These are phyloP conservation scores for Rhombomys opimus DNA, from an alignment of 2,113 vertebrate genomes.

Conservation along the genomic window DNA sequence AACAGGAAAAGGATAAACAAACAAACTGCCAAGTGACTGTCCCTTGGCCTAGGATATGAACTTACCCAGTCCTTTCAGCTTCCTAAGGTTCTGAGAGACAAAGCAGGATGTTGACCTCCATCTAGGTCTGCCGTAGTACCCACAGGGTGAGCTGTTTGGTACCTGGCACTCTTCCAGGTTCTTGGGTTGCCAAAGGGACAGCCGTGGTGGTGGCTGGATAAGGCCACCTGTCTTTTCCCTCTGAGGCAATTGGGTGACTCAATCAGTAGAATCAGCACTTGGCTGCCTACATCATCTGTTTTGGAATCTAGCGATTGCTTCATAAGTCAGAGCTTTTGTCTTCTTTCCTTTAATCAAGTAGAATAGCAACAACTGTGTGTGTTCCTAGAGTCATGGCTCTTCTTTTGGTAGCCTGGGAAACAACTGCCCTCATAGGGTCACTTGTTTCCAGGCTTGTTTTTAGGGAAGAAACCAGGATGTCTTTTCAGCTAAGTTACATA, in stretches of 20 bases:
- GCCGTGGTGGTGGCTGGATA: neutral
- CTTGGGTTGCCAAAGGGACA: neutral
- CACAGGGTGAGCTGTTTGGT: neutral
- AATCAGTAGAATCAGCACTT: neutral
- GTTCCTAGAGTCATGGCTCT: conserved; percentile 32
- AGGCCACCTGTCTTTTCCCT: neutral
- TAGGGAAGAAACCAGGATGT: neutral
- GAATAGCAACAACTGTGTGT: neutral
- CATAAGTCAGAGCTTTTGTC: conserved; percentile 46
- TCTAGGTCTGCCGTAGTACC: neutral
- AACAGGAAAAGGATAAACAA: neutral
- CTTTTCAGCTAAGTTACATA: neutral
- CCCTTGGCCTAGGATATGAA: neutral
- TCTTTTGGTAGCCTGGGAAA: conserved; percentile 29
- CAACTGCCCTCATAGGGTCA: neutral
- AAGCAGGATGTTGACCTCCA: neutral
- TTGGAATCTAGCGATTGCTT: neutral
- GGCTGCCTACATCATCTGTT: neutral
- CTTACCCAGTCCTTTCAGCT: neutral
- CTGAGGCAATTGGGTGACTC: conserved; percentile 17
- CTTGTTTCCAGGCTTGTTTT: conserved; percentile 27
- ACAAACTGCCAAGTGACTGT: neutral
- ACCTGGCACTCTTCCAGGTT: neutral
- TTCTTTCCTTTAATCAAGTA: conserved; percentile 69
- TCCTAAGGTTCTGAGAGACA: neutral